These are phyloP conservation scores for Intellagama lesueurii DNA, from an alignment of 2,797 vertebrate species.

Conservation along the genomic window DNA sequence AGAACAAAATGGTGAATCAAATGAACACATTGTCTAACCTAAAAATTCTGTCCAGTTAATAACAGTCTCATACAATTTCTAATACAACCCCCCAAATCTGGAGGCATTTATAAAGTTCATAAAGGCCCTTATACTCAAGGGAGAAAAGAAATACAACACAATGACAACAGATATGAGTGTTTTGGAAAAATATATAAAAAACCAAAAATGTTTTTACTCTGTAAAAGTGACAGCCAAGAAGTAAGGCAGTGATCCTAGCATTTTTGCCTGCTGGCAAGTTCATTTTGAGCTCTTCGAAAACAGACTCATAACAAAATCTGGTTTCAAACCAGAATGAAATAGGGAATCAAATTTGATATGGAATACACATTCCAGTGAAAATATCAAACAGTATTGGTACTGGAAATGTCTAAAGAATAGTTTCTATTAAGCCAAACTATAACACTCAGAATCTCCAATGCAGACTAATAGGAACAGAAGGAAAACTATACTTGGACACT, in stretches of 20 bases:
- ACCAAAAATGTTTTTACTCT: constrained; percentile 23
- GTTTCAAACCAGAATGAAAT: neutral
- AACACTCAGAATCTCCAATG: neutral
- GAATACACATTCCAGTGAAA: neutral
- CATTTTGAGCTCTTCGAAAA: neutral
- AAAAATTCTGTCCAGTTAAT: constrained; percentile 36
- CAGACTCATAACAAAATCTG: neutral
- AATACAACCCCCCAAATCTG: neutral
- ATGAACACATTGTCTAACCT: neutral
- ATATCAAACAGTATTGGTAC: neutral
- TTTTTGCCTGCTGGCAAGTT: constrained; percentile 3
- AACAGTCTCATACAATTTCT: neutral
- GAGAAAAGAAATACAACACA: constrained; percentile 10
- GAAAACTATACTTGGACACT: neutral
- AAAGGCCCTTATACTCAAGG: neutral
- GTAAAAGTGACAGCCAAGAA: neutral
- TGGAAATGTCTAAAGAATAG: constrained; percentile 1
- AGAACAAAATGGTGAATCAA: neutral
- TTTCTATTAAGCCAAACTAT: neutral
- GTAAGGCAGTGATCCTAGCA: neutral
- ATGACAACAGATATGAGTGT: neutral
- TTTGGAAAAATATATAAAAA: constrained; percentile 25
- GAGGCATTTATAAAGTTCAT: constrained; percentile 12
- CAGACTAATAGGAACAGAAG: neutral
- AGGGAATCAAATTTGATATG: constrained; percentile 10